Base-by-base conservation (phyloP, 2,797 vertebrate species). In the Sphenopsis melanotis region DNA sequence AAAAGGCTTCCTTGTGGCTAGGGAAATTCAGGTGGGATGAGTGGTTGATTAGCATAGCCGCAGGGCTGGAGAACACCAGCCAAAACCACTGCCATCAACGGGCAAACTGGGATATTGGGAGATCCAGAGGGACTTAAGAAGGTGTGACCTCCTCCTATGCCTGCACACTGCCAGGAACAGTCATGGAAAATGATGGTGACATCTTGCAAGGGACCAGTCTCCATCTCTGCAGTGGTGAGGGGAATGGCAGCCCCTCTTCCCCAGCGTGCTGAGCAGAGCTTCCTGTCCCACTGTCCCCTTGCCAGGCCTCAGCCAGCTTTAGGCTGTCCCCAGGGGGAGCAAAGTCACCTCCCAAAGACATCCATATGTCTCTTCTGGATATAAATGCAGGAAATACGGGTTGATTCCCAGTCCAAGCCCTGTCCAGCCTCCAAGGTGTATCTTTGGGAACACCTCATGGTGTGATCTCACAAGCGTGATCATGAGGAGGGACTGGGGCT, bases 341-440 rank as follows among this genome's bases (percentile, higher is more conserved):
- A 47, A 60, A 89, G 46, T n/a, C 55, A 55, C 11, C 24, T 64
- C 49, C 49, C 29, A 53, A 27, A 12, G 24, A 34, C 2, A 8
- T 6, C n/a, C 18, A 17, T 39, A 37, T 9, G 1, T 65, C 47
- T 69, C 32, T 76, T 69, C 59, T 50, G 36, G 26, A 89, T 61
- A 69, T 39, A 76, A 78, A 87, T 42, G 27, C 53, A 82, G 47
- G n/a, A 87, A 78, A 70, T 37, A 42, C 3, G 14, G 11, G 34
- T n/a, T 7, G 1, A 18, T 66, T 64, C 17, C 46, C 15, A 3
- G 30, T 21, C 16, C 2, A 2, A 83, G 13, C 21, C 29, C 34
- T 16, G 24, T 63, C 32, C 61, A 47, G 19, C 46, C 27, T 59
- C 75, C 3, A 0, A 0, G 0, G 15, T 24, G 15, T 32, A 8